Evolutionary conservation across 2,888 invertebrate species (phyloP).

Genomic region (Limnephilus marmoratus): DNA sequence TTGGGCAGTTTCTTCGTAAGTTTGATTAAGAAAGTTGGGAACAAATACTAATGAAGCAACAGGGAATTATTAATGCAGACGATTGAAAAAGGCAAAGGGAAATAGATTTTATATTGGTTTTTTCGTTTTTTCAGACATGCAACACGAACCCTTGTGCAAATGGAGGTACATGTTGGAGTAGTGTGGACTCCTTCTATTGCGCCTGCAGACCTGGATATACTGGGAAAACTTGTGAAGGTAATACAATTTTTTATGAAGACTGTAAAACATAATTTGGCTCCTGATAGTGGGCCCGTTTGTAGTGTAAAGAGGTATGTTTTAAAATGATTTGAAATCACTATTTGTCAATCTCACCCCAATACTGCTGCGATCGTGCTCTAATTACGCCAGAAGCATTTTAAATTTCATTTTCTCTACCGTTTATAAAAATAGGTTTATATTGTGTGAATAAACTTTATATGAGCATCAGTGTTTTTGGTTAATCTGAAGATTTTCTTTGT

Average conservation of each 20-base stretch:
- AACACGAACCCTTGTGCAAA: conserved; percentile 85
- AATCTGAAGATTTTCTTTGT: no score
- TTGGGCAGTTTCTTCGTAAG: neutral
- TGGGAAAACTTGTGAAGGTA: conserved; percentile 89
- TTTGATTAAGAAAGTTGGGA: neutral
- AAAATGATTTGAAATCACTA: no score
- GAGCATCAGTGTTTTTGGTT: no score
- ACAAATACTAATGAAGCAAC: neutral
- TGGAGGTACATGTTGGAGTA: conserved; percentile 88
- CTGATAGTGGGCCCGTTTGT: neutral
- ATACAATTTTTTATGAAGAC: conserved; percentile 64
- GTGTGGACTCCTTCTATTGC: conserved; percentile 86
- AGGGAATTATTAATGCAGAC: neutral
- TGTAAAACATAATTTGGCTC: neutral
- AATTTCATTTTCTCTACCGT: no score
- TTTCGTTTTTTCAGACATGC: conserved; percentile 78
- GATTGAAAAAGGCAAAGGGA: neutral
- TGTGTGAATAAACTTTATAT: no score
- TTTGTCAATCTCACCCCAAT: no score
- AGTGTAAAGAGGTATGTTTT: no score
- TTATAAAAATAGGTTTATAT: no score
- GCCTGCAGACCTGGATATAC: conserved; percentile 88
- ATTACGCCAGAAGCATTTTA: no score
- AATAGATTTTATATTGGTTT: neutral
- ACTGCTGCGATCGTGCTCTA: no score